phyloP scores from a whole-genome alignment of 37 sponge, comb jelly and placozoan species.

The Ianthella basta region DNA sequence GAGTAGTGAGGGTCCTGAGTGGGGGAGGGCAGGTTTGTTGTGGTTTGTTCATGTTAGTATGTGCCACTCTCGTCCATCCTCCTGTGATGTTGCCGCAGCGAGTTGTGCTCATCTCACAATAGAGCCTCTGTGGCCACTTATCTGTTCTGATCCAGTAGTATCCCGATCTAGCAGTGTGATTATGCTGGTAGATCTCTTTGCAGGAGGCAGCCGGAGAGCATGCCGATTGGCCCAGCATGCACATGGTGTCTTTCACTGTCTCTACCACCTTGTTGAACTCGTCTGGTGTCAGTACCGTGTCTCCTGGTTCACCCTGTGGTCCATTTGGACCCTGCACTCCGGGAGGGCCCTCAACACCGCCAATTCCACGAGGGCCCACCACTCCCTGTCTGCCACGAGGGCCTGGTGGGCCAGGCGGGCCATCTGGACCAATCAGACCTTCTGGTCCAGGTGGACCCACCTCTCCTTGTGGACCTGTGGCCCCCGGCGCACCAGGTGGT shows the following conservation, averaged over 20 bases:
- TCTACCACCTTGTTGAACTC: not conserved
- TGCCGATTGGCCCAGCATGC: too few relatives aligned
- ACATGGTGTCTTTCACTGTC: not conserved
- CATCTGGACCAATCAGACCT: not conserved
- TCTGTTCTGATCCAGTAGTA: slow-evolving; percentile 28
- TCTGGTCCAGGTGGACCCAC: not conserved
- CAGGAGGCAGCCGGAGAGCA: slow-evolving; percentile 1
- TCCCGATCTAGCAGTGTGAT: slow-evolving; percentile 20
- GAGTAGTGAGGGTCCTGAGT: not conserved
- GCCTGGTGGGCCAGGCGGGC: not conserved
- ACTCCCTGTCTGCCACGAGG: not conserved
- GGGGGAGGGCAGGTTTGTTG: slow-evolving; percentile 7
- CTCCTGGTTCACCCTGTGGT: slow-evolving; percentile 9
- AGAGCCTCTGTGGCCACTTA: not conserved
- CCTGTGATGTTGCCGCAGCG: slow-evolving; percentile 20
- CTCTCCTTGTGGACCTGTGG: not conserved
- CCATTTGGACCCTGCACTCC: slow-evolving; percentile 14
- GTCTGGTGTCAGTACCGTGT: not conserved
- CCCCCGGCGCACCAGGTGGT: not conserved
- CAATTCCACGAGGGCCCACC: not conserved
- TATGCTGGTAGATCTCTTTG: not conserved
- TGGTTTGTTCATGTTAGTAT: not conserved
- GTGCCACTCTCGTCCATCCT: slow-evolving; percentile 21
- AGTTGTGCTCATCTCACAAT: not conserved
- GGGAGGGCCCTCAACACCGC: not conserved